Evolutionary conservation across 2,888 invertebrate species (phyloP).

Genomic region (Diplazon laetatorius): DNA sequence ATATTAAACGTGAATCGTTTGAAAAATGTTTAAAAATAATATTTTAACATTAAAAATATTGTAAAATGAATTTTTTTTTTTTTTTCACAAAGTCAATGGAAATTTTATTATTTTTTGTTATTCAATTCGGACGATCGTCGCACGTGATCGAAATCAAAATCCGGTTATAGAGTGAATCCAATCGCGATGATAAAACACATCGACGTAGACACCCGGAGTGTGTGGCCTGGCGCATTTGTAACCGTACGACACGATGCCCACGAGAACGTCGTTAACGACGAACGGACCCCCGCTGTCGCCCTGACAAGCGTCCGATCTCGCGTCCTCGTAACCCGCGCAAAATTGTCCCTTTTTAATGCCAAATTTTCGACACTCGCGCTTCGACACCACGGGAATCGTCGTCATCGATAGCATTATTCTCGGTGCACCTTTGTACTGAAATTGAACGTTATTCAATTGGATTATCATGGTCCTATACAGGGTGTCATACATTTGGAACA

Average conservation of each 20-base stretch:
- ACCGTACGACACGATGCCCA: slow-evolving; percentile 61
- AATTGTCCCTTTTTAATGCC: slow-evolving; percentile 42
- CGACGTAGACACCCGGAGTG: slow-evolving; percentile 58
- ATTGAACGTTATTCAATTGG: no score
- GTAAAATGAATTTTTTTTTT: no score
- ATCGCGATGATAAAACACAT: slow-evolving; percentile 43
- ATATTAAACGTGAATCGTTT: no score
- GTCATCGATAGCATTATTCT: slow-evolving; percentile 11
- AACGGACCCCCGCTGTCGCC: slow-evolving; percentile 66
- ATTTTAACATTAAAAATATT: no score
- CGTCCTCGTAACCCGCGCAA: slow-evolving; percentile 60
- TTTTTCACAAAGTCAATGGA: no score
- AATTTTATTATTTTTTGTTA: no score
- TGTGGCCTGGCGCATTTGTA: slow-evolving; percentile 50
- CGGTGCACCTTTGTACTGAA: slow-evolving; percentile 18
- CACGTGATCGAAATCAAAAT: no score
- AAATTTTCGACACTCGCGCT: slow-evolving; percentile 18
- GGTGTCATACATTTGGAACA: no score
- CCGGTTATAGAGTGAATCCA: slow-evolving; percentile 52
- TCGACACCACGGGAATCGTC: slow-evolving; percentile 40
- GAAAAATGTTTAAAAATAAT: no score
- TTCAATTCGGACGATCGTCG: no score
- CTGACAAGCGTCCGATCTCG: slow-evolving; percentile 54
- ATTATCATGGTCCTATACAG: no score
- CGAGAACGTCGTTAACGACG: slow-evolving; percentile 49